Base-by-base conservation (phyloP, 2,113 vertebrate species). In the Rissa tridactyla region DNA sequence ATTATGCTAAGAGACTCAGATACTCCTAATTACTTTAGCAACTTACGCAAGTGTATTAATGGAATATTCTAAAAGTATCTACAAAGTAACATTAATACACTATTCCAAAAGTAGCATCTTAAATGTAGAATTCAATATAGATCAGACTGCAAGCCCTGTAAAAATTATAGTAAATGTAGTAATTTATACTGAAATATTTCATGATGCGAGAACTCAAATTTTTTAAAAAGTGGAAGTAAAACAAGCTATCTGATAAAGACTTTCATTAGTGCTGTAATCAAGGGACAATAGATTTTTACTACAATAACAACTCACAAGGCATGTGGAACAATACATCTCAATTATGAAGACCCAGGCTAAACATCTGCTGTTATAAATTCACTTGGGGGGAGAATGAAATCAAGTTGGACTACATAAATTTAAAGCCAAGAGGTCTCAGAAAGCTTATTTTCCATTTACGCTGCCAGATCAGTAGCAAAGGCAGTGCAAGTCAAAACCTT, bases 221-320 rank as follows among this genome's bases (percentile, higher is more conserved):
- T 81, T 55, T 94, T 92, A 16, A 15, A 47, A 82, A 77, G 62
- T 38, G 10, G 16, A 92, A 95, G 55, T 61, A 94, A 65, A 96
- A 92, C 27, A 90, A 97, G 80, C 66, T 86, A 88, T 86, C 68
- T 94, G 88, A 96, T 82, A 93, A 94, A 80, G 73, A 72, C 34
- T 94, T 96, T 94, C 62, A 97, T 92, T 91, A 93, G 65, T 52
- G 72, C 42, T 94, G 51, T 86, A 95, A 96, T 93, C 30, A 46
- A 92, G 14, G 57, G 58, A 15, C n/a, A 93, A 88, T 82, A 92
- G 69, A 85, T 95, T 96, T 89, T 92, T 94, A 87, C 90, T 86
- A 97, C 82, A 94, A 10, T 83, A 95, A 93, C 79, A 94, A 91
- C 11, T 64, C 91, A 92, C 46, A 82, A 90, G 49, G 84, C 82